Conservation (phyloP, 2,888 invertebrate species). For the Allygus modestus region DNA sequence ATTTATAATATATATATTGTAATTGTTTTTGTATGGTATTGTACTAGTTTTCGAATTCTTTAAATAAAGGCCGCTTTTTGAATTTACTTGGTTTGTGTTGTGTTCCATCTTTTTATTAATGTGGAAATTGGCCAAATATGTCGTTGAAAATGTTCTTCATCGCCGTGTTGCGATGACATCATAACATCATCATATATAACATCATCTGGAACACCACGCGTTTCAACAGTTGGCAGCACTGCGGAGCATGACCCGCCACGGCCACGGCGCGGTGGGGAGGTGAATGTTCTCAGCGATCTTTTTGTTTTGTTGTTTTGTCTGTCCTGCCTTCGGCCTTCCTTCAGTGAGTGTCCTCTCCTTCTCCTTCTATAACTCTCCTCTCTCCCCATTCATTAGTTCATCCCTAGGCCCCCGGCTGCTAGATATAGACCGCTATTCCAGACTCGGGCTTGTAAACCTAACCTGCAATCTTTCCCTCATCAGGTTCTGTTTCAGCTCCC, state of each 20-base stretch:
- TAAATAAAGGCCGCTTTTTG: too few species aligned
- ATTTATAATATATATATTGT: too few species aligned
- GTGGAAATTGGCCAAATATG: too few species aligned
- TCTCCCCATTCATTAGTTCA: conserved; percentile 54
- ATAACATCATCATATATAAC: too few species aligned
- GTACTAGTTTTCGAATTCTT: too few species aligned
- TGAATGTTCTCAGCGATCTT: conserved; percentile 35
- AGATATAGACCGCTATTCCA: conserved; percentile 27
- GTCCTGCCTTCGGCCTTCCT: conserved; percentile 53
- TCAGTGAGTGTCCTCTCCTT: conserved; percentile 45
- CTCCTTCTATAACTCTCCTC: background rate
- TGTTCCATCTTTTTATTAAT: too few species aligned
- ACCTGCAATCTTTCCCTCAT: conserved; percentile 13
- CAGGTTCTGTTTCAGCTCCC: background rate
- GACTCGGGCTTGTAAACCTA: background rate
- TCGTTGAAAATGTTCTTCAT: too few species aligned
- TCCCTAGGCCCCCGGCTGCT: conserved; percentile 6
- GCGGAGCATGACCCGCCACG: background rate
- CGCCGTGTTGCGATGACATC: too few species aligned
- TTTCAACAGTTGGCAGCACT: conserved; percentile 12
- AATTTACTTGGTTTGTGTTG: too few species aligned
- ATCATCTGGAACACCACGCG: background rate
- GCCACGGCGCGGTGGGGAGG: conserved; percentile 33
- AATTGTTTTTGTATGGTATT: too few species aligned
- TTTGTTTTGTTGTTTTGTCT: conserved; percentile 58